Percentiles rank a stretch among this genome's conserved stretches.
Evolutionary conservation across 2,888 invertebrate genomes (phyloP).

Genomic region (Brassicogethes aeneus): DNA sequence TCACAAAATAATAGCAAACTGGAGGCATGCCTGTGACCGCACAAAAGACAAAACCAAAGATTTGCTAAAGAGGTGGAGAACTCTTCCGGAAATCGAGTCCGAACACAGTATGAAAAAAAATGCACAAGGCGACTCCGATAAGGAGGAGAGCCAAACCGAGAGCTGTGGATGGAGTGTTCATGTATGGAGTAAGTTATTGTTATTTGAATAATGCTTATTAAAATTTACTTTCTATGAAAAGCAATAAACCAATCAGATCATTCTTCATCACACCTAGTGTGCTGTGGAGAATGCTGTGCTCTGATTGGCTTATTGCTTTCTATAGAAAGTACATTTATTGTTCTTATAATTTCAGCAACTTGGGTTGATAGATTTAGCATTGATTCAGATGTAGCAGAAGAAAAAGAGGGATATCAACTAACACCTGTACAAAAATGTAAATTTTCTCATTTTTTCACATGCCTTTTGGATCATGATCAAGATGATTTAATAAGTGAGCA

Average conservation of each 20-base stretch:
- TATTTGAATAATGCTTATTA: slow-evolving; percentile 11
- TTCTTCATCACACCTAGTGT: too few relatives aligned
- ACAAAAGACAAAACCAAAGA: slow-evolving; percentile 68
- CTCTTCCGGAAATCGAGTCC: slow-evolving; percentile 52
- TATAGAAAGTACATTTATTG: too few relatives aligned
- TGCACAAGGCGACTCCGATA: slow-evolving; percentile 33
- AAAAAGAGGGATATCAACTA: slow-evolving; percentile 48
- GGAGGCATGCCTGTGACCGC: slow-evolving; percentile 67
- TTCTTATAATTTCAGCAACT: slow-evolving; percentile 52
- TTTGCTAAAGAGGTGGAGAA: slow-evolving; percentile 60
- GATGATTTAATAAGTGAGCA: slow-evolving; percentile 63
- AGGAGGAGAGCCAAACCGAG: slow-evolving; percentile 38
- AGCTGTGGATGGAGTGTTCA: slow-evolving; percentile 66
- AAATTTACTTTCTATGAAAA: neutral
- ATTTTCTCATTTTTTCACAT: slow-evolving; percentile 61
- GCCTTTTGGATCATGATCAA: slow-evolving; percentile 60
- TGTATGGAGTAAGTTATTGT: slow-evolving; percentile 69
- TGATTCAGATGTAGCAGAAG: slow-evolving; percentile 47
- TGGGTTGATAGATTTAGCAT: slow-evolving; percentile 68
- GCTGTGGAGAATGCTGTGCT: too few relatives aligned
- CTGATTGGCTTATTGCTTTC: too few relatives aligned
- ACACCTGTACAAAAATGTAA: slow-evolving; percentile 59
- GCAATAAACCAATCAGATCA: too few relatives aligned
- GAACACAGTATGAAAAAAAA: slow-evolving; percentile 36
- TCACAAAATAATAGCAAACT: slow-evolving; percentile 63